Evolutionary conservation across 2,797 vertebrate genomes (phyloP).

Genomic region (Strix occidentalis): DNA sequence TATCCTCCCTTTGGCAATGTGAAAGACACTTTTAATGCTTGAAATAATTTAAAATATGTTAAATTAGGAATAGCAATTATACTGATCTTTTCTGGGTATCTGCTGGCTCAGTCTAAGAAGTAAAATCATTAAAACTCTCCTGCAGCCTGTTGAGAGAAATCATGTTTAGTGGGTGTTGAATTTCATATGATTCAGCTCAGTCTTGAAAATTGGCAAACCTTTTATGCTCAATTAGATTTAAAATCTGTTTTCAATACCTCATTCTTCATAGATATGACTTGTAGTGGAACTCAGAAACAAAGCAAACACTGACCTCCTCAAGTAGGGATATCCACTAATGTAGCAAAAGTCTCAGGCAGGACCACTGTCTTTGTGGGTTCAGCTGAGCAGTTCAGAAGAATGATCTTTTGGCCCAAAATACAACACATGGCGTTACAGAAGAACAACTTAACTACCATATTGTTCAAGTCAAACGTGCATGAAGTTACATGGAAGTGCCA

Average conservation of each 20-base stretch:
- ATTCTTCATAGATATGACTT: conserved; percentile 10
- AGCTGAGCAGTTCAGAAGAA: not conserved
- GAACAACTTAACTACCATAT: not conserved
- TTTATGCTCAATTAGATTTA: conserved; percentile 32
- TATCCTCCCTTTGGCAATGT: not conserved
- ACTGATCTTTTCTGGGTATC: conserved; percentile 17
- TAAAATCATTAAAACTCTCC: conserved; percentile 43
- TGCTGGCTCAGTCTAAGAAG: not conserved
- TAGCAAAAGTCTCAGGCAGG: not conserved
- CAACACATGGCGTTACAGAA: not conserved
- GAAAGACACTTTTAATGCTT: conserved; percentile 1
- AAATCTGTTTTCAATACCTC: conserved; percentile 40
- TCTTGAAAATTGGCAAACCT: conserved; percentile 40
- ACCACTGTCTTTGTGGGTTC: not conserved
- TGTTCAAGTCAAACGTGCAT: not conserved
- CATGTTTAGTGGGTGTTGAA: conserved; percentile 60
- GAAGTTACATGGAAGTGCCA: conserved; percentile 44
- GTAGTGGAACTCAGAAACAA: not conserved
- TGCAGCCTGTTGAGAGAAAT: conserved; percentile 47
- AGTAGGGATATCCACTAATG: not conserved
- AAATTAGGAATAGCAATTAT: conserved; percentile 37
- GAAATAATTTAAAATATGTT: conserved; percentile 36
- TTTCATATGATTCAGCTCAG: conserved; percentile 44
- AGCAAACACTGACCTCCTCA: not conserved
- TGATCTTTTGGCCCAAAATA: not conserved